A percentile compares a stretch with the other conserved stretches of the same genome.
Evolutionary conservation across 2,113 vertebrate genomes (phyloP).

Genomic region (Leucopternis melanops): DNA sequence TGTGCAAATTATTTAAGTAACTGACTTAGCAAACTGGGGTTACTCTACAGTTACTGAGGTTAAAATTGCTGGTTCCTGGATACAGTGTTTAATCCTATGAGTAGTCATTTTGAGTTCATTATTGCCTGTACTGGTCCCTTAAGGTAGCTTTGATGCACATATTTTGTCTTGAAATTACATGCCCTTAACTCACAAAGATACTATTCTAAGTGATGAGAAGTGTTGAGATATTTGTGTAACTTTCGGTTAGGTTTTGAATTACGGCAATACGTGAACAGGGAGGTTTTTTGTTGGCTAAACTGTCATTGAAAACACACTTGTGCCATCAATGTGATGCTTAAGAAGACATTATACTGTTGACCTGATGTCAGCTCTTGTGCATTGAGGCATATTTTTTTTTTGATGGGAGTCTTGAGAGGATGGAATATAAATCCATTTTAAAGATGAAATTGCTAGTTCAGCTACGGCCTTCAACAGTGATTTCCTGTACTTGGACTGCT

Average conservation of each 20-base stretch:
- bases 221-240: neutral
- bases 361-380: neutral
- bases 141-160: neutral
- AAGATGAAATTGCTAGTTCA: slow-evolving; percentile 3
- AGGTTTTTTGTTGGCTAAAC: neutral
- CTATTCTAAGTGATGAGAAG: neutral
- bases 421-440: neutral
- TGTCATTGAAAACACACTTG: neutral
- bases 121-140: neutral
- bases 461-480: neutral
- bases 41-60: neutral
- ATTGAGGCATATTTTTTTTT: neutral
- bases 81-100: neutral
- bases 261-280: neutral
- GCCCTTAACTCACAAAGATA: neutral
- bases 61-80: neutral
- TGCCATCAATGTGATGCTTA: neutral
- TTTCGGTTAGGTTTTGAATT: neutral
- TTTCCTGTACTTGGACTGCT: neutral
- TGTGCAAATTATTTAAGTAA: neutral
- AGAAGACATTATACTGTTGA: neutral
- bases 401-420: neutral
- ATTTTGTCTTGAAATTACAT: neutral
- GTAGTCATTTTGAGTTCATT: neutral
- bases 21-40: neutral